phyloP scores from a whole-genome alignment of 2,113 vertebrate species.

The Ramphastos sulfuratus region DNA sequence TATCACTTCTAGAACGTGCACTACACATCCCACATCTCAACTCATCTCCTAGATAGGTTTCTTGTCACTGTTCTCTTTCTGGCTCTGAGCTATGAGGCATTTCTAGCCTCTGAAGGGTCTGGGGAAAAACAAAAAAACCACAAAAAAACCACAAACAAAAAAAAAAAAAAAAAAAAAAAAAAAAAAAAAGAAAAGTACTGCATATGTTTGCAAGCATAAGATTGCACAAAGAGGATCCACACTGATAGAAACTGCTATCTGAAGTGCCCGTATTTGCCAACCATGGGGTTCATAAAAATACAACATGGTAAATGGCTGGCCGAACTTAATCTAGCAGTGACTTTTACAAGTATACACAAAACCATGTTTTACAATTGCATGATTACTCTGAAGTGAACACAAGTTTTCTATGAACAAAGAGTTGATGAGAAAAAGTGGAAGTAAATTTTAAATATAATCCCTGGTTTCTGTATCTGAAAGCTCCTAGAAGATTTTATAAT shows the following conservation, averaged over 20 bases:
- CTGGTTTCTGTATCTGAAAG: not conserved
- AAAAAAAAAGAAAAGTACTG: not conserved
- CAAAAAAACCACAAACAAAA: no score
- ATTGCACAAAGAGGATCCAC: fast-evolving
- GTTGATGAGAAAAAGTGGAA: not conserved
- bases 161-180: no score
- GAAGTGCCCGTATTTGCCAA: not conserved
- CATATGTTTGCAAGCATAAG: not conserved
- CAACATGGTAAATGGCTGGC: not conserved
- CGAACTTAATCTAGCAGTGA: not conserved
- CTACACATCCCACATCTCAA: constrained; percentile 67
- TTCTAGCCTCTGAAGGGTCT: constrained; percentile 77
- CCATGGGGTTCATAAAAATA: not conserved
- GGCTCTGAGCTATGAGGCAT: constrained; percentile 75
- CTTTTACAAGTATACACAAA: not conserved
- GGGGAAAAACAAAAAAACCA: no score
- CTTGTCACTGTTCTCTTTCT: constrained; percentile 64
- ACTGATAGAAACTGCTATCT: not conserved
- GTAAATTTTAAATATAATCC: not conserved
- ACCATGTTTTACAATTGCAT: not conserved
- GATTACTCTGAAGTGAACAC: not conserved
- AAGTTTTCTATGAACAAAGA: not conserved
- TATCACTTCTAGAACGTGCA: constrained; percentile 53
- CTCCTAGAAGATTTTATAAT: not conserved
- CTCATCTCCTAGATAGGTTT: constrained; percentile 65